phyloP scores from a whole-genome alignment of 2,113 vertebrate species.

The Calidris pugnax region DNA sequence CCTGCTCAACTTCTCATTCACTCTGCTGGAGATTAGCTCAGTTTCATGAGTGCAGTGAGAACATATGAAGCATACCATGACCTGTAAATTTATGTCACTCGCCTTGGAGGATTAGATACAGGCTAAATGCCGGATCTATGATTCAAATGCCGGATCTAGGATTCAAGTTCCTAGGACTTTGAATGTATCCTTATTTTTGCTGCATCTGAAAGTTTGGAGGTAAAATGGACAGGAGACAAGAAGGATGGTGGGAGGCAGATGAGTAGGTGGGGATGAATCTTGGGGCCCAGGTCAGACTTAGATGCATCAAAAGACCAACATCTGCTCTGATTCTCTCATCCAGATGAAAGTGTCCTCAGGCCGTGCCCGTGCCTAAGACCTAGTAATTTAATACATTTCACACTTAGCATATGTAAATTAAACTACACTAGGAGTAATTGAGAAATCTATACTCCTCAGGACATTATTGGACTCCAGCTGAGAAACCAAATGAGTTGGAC shows the following conservation, averaged over 20 bases:
- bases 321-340: not conserved
- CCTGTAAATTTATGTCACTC: not conserved
- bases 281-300: not conserved
- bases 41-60: not conserved
- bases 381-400: not conserved
- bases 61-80: not conserved
- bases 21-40: not conserved
- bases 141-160: too few species aligned
- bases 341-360: not conserved
- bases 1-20: not conserved
- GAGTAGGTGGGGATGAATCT: not conserved
- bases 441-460: not conserved
- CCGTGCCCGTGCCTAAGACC: not conserved
- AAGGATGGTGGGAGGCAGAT: not conserved
- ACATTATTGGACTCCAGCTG: not conserved
- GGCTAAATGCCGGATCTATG: not conserved
- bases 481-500: not conserved
- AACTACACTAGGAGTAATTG: not conserved
- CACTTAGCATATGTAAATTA: not conserved
- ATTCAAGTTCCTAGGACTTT: not conserved
- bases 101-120: not conserved
- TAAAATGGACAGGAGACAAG: not conserved
- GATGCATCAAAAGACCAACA: not conserved
- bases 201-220: not conserved
- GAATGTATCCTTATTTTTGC: not conserved